Percentiles rank a stretch among this genome's conserved stretches.
Evolutionary conservation across 2,113 vertebrate genomes (phyloP).

Genomic region (Macquaria australasica): DNA sequence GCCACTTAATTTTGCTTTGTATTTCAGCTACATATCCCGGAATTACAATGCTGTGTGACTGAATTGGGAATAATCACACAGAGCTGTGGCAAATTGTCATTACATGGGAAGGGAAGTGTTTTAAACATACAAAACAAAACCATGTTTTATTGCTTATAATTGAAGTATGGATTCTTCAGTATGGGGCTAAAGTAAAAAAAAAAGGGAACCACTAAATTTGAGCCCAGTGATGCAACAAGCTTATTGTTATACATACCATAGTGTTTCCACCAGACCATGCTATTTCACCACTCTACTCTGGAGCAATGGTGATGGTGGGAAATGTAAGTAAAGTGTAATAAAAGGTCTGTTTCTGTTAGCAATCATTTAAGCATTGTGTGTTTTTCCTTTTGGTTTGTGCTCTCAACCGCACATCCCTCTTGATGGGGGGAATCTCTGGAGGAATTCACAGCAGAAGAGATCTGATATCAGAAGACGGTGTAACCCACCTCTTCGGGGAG

Average conservation of each 20-base stretch:
- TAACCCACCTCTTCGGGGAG: constrained; percentile 38
- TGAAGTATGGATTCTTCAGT: neutral
- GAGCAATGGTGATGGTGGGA: constrained; percentile 13
- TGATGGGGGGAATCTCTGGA: constrained; percentile 43
- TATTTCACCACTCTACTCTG: constrained; percentile 27
- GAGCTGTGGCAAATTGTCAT: neutral
- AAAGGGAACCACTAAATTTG: neutral
- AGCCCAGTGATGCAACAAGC: constrained; percentile 20
- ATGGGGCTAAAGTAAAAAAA: neutral
- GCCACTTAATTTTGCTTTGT: neutral
- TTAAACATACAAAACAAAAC: neutral
- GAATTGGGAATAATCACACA: neutral
- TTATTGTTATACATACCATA: constrained; percentile 17
- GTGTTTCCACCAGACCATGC: constrained; percentile 10
- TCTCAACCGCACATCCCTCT: constrained; percentile 34
- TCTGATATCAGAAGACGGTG: constrained; percentile 59
- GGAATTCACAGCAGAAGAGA: constrained; percentile 49
- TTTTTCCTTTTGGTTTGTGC: constrained; percentile 11
- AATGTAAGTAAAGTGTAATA: constrained; percentile 9
- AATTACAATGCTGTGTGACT: neutral
- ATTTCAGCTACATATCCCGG: neutral
- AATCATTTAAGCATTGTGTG: constrained; percentile 20
- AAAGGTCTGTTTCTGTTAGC: constrained; percentile 36
- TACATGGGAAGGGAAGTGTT: neutral
- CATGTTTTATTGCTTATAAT: neutral